Conservation (phyloP, 2,797 vertebrate species). For the Lagodon rhomboides region DNA sequence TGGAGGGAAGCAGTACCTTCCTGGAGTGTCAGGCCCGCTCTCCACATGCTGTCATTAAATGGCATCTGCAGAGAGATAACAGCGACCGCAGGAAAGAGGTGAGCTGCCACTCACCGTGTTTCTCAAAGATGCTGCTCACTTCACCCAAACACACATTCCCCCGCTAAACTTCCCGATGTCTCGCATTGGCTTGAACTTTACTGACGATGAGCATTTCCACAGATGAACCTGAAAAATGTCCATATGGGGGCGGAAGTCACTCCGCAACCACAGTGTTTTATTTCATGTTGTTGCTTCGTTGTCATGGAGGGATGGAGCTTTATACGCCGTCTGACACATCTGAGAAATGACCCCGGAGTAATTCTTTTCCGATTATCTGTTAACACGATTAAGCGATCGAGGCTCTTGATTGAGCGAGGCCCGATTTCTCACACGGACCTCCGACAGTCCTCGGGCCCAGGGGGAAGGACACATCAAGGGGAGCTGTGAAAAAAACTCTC, state of each 20-base stretch:
- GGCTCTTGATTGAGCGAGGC: constrained; percentile 47
- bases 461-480: constrained; percentile 58
- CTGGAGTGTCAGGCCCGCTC: constrained; percentile 97
- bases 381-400: constrained; percentile 40
- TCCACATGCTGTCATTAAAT: constrained; percentile 93
- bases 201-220: constrained; percentile 22
- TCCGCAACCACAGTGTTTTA: constrained; percentile 15
- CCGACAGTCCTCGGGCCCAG: constrained; percentile 44
- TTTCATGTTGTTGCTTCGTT: constrained; percentile 33
- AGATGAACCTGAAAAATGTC: constrained; percentile 26
- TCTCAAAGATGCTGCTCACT: not conserved
- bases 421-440: constrained; percentile 47
- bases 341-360: constrained; percentile 39
- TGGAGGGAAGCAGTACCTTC: constrained; percentile 96
- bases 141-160: no score
- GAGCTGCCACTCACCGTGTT: constrained; percentile 39
- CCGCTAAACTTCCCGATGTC: not conserved
- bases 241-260: not conserved
- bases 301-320: constrained; percentile 31
- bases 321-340: constrained; percentile 36
- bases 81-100: constrained; percentile 97
- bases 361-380: constrained; percentile 47
- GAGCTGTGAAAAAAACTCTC: constrained; percentile 56
- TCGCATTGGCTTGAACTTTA: not conserved
- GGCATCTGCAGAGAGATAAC: constrained; percentile 96